A percentile compares a stretch with the other conserved stretches of the same genome.
phyloP scores from a whole-genome alignment of 92 coral and sea anemone species.

The Siderastrea siderea region DNA sequence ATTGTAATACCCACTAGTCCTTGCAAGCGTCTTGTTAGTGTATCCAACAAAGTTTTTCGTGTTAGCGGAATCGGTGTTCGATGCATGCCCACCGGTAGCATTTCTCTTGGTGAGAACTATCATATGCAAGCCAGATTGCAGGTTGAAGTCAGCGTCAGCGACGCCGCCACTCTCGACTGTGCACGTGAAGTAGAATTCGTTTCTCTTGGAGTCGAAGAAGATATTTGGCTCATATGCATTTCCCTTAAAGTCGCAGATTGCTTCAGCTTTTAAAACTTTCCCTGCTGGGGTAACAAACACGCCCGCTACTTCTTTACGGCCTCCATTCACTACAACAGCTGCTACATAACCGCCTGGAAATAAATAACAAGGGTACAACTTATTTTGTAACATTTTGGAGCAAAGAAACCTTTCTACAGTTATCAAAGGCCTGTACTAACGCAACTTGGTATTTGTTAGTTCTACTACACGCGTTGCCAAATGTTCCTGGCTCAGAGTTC shows the following conservation, averaged over 20 bases:
- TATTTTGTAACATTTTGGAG: background rate
- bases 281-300: conserved; percentile 70
- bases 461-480: no score
- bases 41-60: conserved; percentile 87
- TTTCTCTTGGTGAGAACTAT: conserved; percentile 80
- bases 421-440: no score
- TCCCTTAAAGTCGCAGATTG: conserved; percentile 73
- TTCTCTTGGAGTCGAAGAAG: conserved; percentile 85
- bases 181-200: conserved; percentile 86
- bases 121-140: conserved; percentile 59
- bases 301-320: conserved; percentile 70
- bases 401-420: background rate
- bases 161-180: conserved; percentile 74
- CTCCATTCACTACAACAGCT: conserved; percentile 57
- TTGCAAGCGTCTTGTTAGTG: conserved; percentile 79
- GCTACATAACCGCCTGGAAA: conserved; percentile 92
- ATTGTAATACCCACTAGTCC: conserved; percentile 86
- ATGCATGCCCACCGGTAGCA: conserved; percentile 82
- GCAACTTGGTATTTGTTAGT: no score
- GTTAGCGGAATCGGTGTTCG: conserved; percentile 48
- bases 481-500: no score
- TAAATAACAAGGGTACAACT: background rate
- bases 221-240: conserved; percentile 84
- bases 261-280: background rate
- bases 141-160: conserved; percentile 30